These are phyloP conservation scores for Torymus texanus DNA, from an alignment of 2,888 invertebrate species.

Conservation along the genomic window DNA sequence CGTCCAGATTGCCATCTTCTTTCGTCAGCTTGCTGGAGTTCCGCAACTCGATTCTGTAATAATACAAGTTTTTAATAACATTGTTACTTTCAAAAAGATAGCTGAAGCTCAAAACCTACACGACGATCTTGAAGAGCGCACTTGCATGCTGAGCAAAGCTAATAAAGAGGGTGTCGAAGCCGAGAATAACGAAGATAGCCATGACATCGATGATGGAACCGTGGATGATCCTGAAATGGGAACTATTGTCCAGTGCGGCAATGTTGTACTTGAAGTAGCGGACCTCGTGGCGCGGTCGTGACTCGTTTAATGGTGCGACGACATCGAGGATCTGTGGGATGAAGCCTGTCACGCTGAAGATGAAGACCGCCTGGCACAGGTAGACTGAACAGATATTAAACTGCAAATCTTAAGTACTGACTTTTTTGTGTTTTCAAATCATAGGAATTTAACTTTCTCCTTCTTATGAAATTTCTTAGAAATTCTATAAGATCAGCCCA, in stretches of 20 bases:
- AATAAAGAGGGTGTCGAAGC: slow-evolving; percentile 33
- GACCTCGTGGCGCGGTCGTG: slow-evolving; percentile 9
- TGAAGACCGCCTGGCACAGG: background rate
- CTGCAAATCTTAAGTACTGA: too few species aligned
- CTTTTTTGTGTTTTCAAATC: too few species aligned
- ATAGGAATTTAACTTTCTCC: too few species aligned
- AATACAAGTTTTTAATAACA: background rate
- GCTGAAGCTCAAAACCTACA: background rate
- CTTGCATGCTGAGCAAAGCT: slow-evolving; percentile 28
- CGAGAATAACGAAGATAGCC: slow-evolving; percentile 17
- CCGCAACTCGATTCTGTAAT: background rate
- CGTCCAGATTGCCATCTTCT: too few species aligned
- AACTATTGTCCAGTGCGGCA: slow-evolving; percentile 7
- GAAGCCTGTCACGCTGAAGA: slow-evolving; percentile 18
- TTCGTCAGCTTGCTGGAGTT: background rate
- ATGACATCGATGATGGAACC: slow-evolving; percentile 18
- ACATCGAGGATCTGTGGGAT: slow-evolving; percentile 23
- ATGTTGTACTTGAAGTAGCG: slow-evolving; percentile 24
- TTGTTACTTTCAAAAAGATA: too few species aligned
- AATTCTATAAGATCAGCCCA: too few species aligned
- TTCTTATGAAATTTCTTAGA: too few species aligned
- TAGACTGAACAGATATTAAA: slow-evolving; percentile 11
- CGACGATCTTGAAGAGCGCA: slow-evolving; percentile 40
- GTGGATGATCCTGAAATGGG: slow-evolving; percentile 19
- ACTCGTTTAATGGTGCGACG: slow-evolving; percentile 25